Evolutionary conservation across 2,113 vertebrate genomes (phyloP).

Genomic region (Halichoerus grypus): DNA sequence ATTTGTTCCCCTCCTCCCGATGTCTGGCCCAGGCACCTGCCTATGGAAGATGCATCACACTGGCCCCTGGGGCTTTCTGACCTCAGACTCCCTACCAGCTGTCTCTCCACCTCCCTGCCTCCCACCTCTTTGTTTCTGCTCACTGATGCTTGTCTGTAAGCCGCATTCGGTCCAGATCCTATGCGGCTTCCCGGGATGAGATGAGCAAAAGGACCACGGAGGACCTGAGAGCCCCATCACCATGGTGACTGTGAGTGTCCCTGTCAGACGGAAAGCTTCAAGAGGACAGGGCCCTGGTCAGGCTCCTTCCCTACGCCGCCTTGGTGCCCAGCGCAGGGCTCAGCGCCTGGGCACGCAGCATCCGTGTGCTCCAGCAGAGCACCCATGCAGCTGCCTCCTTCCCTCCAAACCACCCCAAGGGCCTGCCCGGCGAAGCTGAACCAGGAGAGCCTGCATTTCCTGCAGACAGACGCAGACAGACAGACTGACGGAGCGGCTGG

Average conservation of each 20-base stretch:
- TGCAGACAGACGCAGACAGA: slow-evolving; percentile 30
- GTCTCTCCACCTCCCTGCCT: background rate
- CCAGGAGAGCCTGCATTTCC: background rate
- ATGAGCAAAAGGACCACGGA: background rate
- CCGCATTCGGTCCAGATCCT: fast-evolving
- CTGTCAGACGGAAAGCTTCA: fast-evolving
- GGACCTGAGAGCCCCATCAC: background rate
- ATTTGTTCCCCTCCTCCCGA: background rate
- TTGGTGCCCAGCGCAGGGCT: background rate
- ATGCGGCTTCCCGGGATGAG: fast-evolving
- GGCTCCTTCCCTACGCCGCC: fast-evolving
- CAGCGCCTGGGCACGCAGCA: fast-evolving
- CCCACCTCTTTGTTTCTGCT: fast-evolving
- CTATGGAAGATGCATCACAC: fast-evolving
- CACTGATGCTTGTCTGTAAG: no score
- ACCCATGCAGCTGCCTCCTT: background rate
- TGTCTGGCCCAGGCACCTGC: fast-evolving
- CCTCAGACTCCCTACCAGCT: fast-evolving
- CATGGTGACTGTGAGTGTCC: background rate
- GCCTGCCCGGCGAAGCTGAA: background rate
- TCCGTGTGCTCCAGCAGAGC: fast-evolving
- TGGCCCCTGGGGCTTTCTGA: background rate
- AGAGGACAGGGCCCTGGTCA: background rate
- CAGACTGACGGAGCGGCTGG: background rate
- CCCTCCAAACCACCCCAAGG: fast-evolving